phyloP scores from a whole-genome alignment of 2,797 vertebrate genomes.

The Otus scops region DNA sequence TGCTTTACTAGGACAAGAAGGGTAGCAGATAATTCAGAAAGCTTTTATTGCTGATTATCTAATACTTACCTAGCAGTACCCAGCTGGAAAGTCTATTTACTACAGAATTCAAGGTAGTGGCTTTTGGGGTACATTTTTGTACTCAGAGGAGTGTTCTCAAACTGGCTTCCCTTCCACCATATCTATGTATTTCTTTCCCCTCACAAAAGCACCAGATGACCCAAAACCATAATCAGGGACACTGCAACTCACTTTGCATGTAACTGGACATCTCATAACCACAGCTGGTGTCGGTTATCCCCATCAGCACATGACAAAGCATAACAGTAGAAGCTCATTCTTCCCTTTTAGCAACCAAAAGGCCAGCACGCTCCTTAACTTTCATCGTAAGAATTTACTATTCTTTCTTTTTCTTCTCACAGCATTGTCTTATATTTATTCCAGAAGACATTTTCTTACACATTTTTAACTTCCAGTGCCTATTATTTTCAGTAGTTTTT shows the following conservation, averaged over 20 bases:
- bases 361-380: not conserved
- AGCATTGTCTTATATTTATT: not conserved
- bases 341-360: not conserved
- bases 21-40: not conserved
- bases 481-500: not conserved
- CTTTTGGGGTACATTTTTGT: not conserved
- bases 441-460: not conserved
- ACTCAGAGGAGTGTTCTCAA: not conserved
- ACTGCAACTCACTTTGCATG: not conserved
- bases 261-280: not conserved
- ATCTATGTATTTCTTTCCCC: not conserved
- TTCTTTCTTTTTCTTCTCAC: not conserved
- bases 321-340: not conserved
- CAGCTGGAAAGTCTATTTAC: not conserved
- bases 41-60: not conserved
- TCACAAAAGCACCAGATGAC: not conserved
- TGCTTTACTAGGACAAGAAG: not conserved
- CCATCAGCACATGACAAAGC: not conserved
- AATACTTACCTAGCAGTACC: not conserved
- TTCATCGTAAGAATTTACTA: not conserved
- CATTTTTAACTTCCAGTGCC: not conserved
- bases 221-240: not conserved
- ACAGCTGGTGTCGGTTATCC: not conserved
- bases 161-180: not conserved
- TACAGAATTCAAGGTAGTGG: not conserved